These are phyloP conservation scores for Neelides folsomi DNA, from an alignment of 2,888 invertebrate genomes.

Conservation along the genomic window DNA sequence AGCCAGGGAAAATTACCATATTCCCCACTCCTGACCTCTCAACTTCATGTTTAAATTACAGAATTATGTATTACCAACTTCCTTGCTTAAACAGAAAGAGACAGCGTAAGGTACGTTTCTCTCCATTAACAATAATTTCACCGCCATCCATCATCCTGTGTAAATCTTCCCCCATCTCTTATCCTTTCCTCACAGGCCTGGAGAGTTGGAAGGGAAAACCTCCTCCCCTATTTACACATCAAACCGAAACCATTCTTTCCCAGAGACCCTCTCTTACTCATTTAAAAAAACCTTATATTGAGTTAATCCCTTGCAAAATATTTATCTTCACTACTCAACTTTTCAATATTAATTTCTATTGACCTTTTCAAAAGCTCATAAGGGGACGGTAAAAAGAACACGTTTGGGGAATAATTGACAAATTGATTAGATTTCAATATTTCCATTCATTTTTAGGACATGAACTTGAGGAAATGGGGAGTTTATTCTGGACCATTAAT, in stretches of 20 bases:
- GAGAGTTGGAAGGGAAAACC: slow-evolving; percentile 9
- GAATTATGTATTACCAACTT: background rate
- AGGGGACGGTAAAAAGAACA: too few species aligned
- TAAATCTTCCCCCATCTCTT: slow-evolving; percentile 17
- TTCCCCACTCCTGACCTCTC: background rate
- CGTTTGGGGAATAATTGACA: too few species aligned
- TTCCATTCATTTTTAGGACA: too few species aligned
- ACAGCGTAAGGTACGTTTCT: slow-evolving; percentile 1
- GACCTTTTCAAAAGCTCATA: too few species aligned
- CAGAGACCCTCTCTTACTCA: background rate
- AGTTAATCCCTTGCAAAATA: too few species aligned
- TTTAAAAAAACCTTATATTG: too few species aligned
- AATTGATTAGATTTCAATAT: too few species aligned
- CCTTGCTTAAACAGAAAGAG: background rate
- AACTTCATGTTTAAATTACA: background rate
- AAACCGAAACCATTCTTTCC: background rate
- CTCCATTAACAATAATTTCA: slow-evolving; percentile 23
- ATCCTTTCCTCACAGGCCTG: slow-evolving; percentile 17
- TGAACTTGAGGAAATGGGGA: too few species aligned
- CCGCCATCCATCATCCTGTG: slow-evolving; percentile 23
- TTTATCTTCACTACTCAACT: too few species aligned
- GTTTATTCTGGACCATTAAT: too few species aligned
- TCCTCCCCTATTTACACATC: background rate
- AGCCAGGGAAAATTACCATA: background rate
- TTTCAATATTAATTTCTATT: too few species aligned